Evolutionary conservation across 1,140 invertebrate genomes (phyloP).

Genomic region (Chionoecetes opilio): DNA sequence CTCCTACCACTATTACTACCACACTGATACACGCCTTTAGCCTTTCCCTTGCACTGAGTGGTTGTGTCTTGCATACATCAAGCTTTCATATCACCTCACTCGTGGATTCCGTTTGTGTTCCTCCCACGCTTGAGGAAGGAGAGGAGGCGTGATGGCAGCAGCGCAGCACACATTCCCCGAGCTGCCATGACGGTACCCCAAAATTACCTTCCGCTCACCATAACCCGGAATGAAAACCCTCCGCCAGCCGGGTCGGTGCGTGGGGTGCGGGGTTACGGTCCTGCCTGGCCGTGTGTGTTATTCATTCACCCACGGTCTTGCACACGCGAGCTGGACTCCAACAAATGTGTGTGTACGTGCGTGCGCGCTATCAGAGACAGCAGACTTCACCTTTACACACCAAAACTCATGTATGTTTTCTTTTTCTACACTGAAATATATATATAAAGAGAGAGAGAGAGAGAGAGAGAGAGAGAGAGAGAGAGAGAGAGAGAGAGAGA

Average conservation of each 20-base stretch:
- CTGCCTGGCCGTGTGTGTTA: neutral
- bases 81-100: neutral
- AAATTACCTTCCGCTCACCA: neutral
- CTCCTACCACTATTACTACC: too few relatives aligned
- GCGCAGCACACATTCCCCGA: neutral
- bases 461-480: too few relatives aligned
- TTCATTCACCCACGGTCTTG: too few relatives aligned
- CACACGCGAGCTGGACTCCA: too few relatives aligned
- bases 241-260: neutral
- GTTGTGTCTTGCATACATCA: neutral
- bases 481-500: too few relatives aligned
- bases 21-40: neutral
- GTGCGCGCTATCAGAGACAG: too few relatives aligned
- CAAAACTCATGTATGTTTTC: too few relatives aligned
- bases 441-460: too few relatives aligned
- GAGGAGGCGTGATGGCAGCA: neutral
- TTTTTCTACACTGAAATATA: too few relatives aligned
- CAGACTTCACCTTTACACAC: too few relatives aligned
- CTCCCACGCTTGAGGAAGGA: too few relatives aligned
- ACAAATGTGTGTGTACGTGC: too few relatives aligned
- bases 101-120: neutral
- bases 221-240: neutral
- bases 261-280: neutral
- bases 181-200: neutral
- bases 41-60: neutral